Evolutionary conservation across 2,797 vertebrate genomes (phyloP).

Genomic region (Gallinago solitaria): DNA sequence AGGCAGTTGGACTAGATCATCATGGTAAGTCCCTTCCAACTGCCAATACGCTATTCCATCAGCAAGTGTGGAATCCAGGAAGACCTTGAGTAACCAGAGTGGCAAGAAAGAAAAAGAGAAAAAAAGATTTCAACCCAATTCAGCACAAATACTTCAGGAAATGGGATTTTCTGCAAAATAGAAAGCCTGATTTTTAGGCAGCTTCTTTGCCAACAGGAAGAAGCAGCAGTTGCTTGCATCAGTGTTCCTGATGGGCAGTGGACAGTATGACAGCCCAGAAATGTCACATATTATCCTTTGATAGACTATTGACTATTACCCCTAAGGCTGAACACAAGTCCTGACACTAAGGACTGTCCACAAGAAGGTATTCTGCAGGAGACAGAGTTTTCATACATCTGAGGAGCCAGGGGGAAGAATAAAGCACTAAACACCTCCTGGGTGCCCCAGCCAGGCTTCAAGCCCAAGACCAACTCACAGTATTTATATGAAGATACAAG

Average conservation of each 20-base stretch:
- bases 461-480: neutral
- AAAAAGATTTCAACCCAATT: neutral
- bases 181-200: neutral
- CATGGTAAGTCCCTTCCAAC: neutral
- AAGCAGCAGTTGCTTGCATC: neutral
- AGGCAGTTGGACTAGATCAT: neutral
- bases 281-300: neutral
- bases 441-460: neutral
- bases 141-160: neutral
- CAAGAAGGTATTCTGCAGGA: neutral
- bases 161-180: neutral
- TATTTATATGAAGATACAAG: neutral
- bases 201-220: neutral
- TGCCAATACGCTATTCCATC: neutral
- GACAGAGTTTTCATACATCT: neutral
- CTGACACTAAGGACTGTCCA: neutral
- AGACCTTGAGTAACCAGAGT: accelerated
- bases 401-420: neutral
- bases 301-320: neutral
- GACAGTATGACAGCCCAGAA: neutral
- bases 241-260: neutral
- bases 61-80: neutral
- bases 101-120: neutral
- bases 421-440: neutral
- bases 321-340: neutral